phyloP scores from a whole-genome alignment of 1,140 invertebrate genomes.

The Agraylea sexmaculata region DNA sequence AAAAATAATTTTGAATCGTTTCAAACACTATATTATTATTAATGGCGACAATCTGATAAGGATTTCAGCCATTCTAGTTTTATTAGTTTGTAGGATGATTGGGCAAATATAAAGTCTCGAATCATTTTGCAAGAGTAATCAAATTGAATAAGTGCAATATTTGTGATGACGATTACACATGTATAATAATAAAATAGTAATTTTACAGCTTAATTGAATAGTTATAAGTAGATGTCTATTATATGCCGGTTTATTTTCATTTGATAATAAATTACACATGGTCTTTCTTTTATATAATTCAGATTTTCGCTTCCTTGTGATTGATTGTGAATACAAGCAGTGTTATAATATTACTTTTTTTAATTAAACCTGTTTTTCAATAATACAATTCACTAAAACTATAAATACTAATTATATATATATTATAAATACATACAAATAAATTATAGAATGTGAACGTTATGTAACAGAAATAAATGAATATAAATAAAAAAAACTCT shows the following conservation, averaged over 20 bases:
- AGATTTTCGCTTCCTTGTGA: neutral
- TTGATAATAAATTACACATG: neutral
- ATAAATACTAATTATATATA: too few relatives aligned
- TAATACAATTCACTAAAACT: too few relatives aligned
- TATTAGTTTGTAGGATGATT: too few relatives aligned
- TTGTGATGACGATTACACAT: slow-evolving; percentile 10
- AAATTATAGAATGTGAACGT: neutral
- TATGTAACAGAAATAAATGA: too few relatives aligned
- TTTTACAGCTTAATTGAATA: too few relatives aligned
- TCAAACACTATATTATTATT: too few relatives aligned
- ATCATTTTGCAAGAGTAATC: slow-evolving; percentile 1
- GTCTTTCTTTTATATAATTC: neutral
- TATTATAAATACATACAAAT: neutral
- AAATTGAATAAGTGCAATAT: slow-evolving; percentile 21
- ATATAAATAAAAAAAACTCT: too few relatives aligned
- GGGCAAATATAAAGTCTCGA: slow-evolving; percentile 7
- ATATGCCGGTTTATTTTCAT: too few relatives aligned
- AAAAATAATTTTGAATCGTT: too few relatives aligned
- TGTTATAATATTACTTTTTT: neutral
- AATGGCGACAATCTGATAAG: too few relatives aligned
- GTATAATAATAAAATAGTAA: neutral
- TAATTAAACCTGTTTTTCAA: neutral
- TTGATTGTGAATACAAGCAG: neutral
- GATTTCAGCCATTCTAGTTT: too few relatives aligned
- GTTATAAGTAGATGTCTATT: too few relatives aligned